These are phyloP conservation scores for Porphyrio hochstetteri DNA, from an alignment of 2,113 vertebrate species.

Conservation along the genomic window DNA sequence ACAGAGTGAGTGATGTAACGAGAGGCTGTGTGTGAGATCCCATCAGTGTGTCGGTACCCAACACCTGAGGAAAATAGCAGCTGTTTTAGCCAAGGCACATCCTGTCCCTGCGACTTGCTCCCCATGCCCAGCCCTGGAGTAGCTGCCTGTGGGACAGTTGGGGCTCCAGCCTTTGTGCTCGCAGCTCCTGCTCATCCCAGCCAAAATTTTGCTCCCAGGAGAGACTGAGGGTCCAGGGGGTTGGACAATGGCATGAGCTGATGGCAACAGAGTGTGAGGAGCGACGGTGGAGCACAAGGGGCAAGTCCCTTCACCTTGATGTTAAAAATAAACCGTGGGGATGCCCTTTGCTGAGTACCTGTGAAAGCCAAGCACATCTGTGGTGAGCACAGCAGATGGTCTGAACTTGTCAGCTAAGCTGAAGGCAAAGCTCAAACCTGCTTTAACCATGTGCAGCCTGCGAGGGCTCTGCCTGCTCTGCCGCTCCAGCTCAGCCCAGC, in stretches of 20 bases:
- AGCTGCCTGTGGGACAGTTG: not conserved
- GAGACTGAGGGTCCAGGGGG: accelerated
- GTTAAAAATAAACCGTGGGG: not conserved
- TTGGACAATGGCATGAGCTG: not conserved
- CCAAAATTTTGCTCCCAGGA: not conserved
- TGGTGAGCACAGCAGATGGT: not conserved
- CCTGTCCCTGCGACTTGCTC: not conserved
- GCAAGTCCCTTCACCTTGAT: not conserved
- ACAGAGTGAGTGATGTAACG: not conserved
- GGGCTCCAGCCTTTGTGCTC: not conserved
- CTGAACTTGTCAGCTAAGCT: not conserved
- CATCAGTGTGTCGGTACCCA: not conserved
- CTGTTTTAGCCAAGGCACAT: not conserved
- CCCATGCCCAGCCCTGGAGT: too few relatives aligned
- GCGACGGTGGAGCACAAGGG: too few relatives aligned
- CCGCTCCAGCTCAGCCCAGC: not conserved
- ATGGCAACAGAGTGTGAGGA: accelerated
- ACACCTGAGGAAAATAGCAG: not conserved
- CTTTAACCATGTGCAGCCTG: too few relatives aligned
- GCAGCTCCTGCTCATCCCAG: not conserved
- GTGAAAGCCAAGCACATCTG: not conserved
- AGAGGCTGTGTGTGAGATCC: not conserved
- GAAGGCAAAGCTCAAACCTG: not conserved
- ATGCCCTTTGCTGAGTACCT: not conserved
- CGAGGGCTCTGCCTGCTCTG: not conserved